phyloP scores from a whole-genome alignment of 2,888 invertebrate genomes.

The Didymodactylos carnosus region DNA sequence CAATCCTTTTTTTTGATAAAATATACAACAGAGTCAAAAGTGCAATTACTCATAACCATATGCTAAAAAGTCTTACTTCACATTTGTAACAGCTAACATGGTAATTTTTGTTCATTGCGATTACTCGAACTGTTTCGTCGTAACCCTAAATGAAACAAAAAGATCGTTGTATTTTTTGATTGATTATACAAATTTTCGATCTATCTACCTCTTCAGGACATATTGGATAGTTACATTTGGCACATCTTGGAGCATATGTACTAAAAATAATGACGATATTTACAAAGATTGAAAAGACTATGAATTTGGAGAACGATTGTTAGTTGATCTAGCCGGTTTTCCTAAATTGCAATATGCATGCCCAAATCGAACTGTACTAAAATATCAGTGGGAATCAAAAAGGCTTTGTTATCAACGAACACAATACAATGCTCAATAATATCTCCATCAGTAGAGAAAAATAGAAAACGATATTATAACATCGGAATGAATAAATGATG shows the following conservation, averaged over 20 bases:
- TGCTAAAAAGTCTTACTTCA: too few relatives aligned
- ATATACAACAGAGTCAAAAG: background rate
- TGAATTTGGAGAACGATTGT: too few relatives aligned
- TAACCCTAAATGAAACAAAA: conserved; percentile 50
- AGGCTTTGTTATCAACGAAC: too few relatives aligned
- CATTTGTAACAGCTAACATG: conserved; percentile 97
- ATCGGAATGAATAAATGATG: background rate
- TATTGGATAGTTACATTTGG: conserved; percentile 75
- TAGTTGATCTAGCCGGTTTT: too few relatives aligned
- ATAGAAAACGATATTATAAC: conserved; percentile 18
- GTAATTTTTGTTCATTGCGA: conserved; percentile 95
- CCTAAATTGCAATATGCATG: too few relatives aligned
- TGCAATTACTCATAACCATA: conserved; percentile 18
- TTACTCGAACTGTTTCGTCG: conserved; percentile 89
- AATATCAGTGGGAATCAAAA: too few relatives aligned
- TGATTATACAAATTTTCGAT: background rate
- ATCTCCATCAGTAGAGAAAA: too few relatives aligned
- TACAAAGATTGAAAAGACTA: too few relatives aligned
- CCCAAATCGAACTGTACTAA: too few relatives aligned
- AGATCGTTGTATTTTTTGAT: too few relatives aligned
- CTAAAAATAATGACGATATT: too few relatives aligned
- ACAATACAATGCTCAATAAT: too few relatives aligned
- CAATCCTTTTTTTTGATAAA: conserved; percentile 52
- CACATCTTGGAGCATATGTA: conserved; percentile 86
- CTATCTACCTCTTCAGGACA: conserved; percentile 50